Evolutionary conservation across 2,888 invertebrate species (phyloP).

Genomic region (Gari tellinella): DNA sequence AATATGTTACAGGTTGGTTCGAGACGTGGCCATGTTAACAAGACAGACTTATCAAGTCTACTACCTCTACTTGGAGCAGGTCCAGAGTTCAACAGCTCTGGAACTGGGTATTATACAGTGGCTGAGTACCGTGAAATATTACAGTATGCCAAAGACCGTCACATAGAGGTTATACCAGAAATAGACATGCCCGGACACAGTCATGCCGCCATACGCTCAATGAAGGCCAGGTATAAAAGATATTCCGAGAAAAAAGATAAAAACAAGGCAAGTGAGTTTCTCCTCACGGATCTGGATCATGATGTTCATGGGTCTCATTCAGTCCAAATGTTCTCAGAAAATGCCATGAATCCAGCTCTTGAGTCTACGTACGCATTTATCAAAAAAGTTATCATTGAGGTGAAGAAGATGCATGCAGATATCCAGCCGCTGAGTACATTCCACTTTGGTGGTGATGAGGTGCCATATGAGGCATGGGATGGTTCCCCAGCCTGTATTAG

Average conservation of each 20-base stretch:
- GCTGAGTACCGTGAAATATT: slow-evolving; percentile 77
- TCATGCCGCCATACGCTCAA: slow-evolving; percentile 78
- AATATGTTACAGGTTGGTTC: slow-evolving; percentile 70
- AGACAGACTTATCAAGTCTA: slow-evolving; percentile 64
- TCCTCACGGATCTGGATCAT: slow-evolving; percentile 63
- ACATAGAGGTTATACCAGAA: slow-evolving; percentile 81
- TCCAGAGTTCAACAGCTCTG: slow-evolving; percentile 68
- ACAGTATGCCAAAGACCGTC: slow-evolving; percentile 68
- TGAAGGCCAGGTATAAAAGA: slow-evolving; percentile 71
- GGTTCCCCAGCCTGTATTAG: slow-evolving; percentile 73
- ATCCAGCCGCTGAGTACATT: slow-evolving; percentile 72
- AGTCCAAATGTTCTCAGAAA: slow-evolving; percentile 80
- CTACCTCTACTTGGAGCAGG: slow-evolving; percentile 77
- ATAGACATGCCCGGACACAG: slow-evolving; percentile 82
- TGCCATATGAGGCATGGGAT: slow-evolving; percentile 76
- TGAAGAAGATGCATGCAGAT: slow-evolving; percentile 73
- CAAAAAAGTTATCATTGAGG: slow-evolving; percentile 73
- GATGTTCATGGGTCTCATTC: slow-evolving; percentile 64
- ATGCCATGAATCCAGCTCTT: slow-evolving; percentile 81
- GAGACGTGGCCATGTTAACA: slow-evolving; percentile 71
- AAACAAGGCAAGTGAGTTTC: slow-evolving; percentile 61
- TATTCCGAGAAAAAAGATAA: slow-evolving; percentile 58
- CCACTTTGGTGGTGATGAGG: slow-evolving; percentile 82
- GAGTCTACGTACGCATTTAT: slow-evolving; percentile 79
- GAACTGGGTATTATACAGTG: slow-evolving; percentile 74